Percentiles rank a stretch among this genome's conserved stretches.
Evolutionary conservation across 2,797 vertebrate species (phyloP).

Genomic region (Periophthalmus magnuspinnatus): DNA sequence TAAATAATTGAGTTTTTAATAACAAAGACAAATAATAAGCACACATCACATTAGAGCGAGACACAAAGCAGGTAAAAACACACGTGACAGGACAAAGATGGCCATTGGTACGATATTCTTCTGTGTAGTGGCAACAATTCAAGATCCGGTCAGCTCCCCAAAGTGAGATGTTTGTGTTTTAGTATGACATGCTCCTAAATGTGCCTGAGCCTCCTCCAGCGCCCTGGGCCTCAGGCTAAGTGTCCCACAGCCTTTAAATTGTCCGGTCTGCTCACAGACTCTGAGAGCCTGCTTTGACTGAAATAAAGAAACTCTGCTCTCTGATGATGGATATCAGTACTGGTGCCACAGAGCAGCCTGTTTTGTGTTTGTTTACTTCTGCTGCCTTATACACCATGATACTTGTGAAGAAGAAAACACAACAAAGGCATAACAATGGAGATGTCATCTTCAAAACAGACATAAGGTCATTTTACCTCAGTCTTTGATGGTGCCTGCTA

Average conservation of each 20-base stretch:
- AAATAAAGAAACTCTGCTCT: constrained; percentile 32
- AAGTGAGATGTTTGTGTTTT: constrained; percentile 26
- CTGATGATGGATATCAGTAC: constrained; percentile 7
- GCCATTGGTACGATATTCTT: constrained; percentile 15
- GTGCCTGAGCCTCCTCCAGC: constrained; percentile 13
- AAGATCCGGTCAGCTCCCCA: constrained; percentile 26
- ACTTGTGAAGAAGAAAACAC: constrained; percentile 25
- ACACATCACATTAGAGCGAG: background rate
- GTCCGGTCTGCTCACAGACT: constrained; percentile 1
- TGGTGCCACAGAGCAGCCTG: constrained; percentile 1
- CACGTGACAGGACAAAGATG: background rate
- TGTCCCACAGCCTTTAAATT: constrained; percentile 21
- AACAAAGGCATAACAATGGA: constrained; percentile 12
- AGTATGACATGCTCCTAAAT: constrained; percentile 16
- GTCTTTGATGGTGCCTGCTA: constrained; percentile 10
- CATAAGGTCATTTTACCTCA: constrained; percentile 4
- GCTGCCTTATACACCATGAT: constrained; percentile 7
- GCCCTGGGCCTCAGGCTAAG: constrained; percentile 12
- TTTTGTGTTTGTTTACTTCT: constrained; percentile 3
- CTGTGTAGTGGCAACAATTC: constrained; percentile 19
- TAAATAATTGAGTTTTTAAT: background rate
- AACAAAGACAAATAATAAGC: background rate
- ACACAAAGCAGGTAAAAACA: background rate
- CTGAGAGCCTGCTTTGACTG: background rate
- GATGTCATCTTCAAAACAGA: constrained; percentile 2